Evolutionary conservation across 2,888 invertebrate genomes (phyloP), one percentile per base, ranked within the genome.

Genomic region (Melikaiella ostensackeni): DNA sequence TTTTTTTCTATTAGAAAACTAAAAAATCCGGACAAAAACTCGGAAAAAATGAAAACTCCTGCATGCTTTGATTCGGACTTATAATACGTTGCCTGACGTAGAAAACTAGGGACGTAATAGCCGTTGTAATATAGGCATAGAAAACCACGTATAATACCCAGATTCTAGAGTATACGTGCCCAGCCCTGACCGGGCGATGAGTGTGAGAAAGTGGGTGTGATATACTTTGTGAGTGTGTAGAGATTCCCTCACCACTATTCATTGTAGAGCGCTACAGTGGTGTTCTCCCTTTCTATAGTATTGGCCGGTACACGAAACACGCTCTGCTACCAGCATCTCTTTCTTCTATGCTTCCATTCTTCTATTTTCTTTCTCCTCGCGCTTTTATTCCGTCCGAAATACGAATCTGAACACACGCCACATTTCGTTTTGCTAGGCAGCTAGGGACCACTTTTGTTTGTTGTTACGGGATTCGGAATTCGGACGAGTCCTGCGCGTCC

Each of bases 401-500:
- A 2, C 42, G 42, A 57, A 24, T 24, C n/a, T 33, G 63, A 63
- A 35, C 35, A 63, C 63, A 63, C 33, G 63, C 35, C 21, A 63
- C 63, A 27, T 59, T 59, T 59, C 24, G 21, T 35, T 63, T 35
- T 9, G 19, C n/a, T 33, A n/a, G 19, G 62, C 19, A 19, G 5
- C 30, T 30, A 11, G n/a, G 63, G 63, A 35, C 35, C 8, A 42
- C 42, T 63, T 63, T 35, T 63, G 35, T 63, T 63, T 63, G 33
- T 62, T 63, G 33, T 63, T 38, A 9, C 35, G 63, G 16, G n/a
- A 35, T 59, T 57, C 27, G 6, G 24, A 30, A 30, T 61, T 62
- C 21, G 50, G 50, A 55, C 21, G 50, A 50, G 50, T n/a, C 50
- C 50, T 50, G 79, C 77, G 82, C 82, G 77, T 62, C 50, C 50